Evolutionary conservation across 2,797 vertebrate genomes (phyloP), one percentile per base, ranked within the genome.

Genomic region (Eulemur albifrons): DNA sequence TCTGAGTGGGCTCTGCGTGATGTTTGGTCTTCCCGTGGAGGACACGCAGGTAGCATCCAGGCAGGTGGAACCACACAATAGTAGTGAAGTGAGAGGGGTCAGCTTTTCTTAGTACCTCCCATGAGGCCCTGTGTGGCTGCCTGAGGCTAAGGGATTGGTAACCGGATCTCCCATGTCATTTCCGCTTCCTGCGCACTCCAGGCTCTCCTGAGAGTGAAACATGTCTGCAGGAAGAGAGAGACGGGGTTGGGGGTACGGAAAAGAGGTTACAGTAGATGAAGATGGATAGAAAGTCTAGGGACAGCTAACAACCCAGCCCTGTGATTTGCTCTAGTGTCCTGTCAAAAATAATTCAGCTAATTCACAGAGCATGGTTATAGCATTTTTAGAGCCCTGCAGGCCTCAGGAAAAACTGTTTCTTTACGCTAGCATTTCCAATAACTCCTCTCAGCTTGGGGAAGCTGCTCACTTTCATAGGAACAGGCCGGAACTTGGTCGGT

Each of bases 61-160:
- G 70, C 23, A 70, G 54, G 75, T 73, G 48, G 65, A 77, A 35
- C 50, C 18, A 65, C 70, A 84, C 93, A 93, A 61, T 93, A 87
- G 92, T 96, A 93, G 95, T 27, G 95, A 96, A 95, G 87, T 92
- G 82, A 72, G 81, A 93, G 94, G 94, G 79, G 54, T 63, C 35
- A 27, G 73, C 54, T 93, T 10, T 38, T 43, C 0, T 12, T 27
- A 48, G 21, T 1, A 7, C 3, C 38, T 40, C 38, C 48, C 10
- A 11, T 43, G 40, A 75, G 63, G 38, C 17, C 18, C 12, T 38
- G 23, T 2, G 1, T 21, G 50, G 73, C 38, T 20, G 18, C 38
- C 35, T 5, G 30, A 87, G 54, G 81, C 81, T 38, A 23, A 73
- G 72, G 59, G 80, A 21, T 18, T 15, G n/a, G 13, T 1, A 14